Base-by-base conservation (phyloP, 2,113 vertebrate species). In the Pseudois nayaur region DNA sequence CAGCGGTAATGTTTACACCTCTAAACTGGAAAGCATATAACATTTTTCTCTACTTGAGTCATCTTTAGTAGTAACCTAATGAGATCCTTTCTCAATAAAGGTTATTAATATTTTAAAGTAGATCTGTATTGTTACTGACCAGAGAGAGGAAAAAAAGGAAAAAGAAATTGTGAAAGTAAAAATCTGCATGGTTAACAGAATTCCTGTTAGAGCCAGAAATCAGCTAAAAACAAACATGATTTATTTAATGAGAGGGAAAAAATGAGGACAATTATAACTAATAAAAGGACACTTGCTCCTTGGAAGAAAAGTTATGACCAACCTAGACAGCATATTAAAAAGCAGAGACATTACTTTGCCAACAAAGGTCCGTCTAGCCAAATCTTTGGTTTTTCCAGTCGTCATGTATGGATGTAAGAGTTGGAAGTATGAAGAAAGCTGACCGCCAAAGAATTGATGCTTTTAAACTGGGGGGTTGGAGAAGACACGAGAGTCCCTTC, bases 51-150 rank as follows among this genome's bases (percentile, higher is more conserved):
- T 95, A 64, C 8, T 59, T 60, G 19, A 95, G 21, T 36, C 50
- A 10, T 64, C 36, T 74, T 88, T 87, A 91, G 33, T 60, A 93
- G 15, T 91, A 97, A 94, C 5, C 50, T 55, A n/a, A 52, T 60
- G 52, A 83, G 16, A 62, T 43, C n/a, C n/a, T 87, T 90, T 83
- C 43, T 45, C 78, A 87, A 79, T 83, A 16, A 94, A 40, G 33
- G 60, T 59, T 74, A 97, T 60, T 86, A 91, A 27, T 85, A 87
- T 52, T 96, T 48, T 55, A 87, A 95, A 97, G n/a, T 60, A 93
- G 29, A 16, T 52, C 19, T 43, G 15, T 60, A 36, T 91, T 76
- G 12, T 67, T 86, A 93, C 3, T 59, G 71, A 62, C 29, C 81
- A 93, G 6, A 6, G 33, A n/a, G 36, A 50, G 62, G 12, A 45